Conservation (phyloP, 2,888 invertebrate genomes). For the Periphyllus acericola region DNA sequence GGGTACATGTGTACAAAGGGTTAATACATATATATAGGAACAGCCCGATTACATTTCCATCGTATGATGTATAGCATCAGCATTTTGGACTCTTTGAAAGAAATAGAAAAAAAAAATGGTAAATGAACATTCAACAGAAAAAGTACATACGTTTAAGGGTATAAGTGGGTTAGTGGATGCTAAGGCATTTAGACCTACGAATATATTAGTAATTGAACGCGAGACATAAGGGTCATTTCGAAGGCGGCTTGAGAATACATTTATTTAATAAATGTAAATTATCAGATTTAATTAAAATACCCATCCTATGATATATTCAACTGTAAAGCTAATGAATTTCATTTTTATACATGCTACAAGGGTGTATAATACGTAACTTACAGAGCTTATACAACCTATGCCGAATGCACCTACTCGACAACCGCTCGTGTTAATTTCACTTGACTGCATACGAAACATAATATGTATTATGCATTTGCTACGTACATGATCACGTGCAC, state of each 20-base stretch:
- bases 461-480: not conserved
- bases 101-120: not conserved
- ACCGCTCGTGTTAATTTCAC: not conserved
- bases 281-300: not conserved
- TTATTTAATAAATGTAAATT: not conserved
- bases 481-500: not conserved
- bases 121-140: not conserved
- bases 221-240: not conserved
- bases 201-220: not conserved
- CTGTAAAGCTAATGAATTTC: not conserved
- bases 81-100: not conserved
- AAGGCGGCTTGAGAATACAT: not conserved
- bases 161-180: not conserved
- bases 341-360: not conserved
- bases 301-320: not conserved
- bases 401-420: not conserved
- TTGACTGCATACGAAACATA: not conserved
- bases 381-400: not conserved
- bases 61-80: not conserved
- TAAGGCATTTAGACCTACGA: not conserved
- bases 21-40: not conserved
- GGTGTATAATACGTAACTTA: too few relatives aligned
- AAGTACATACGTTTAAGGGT: not conserved
- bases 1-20: not conserved
- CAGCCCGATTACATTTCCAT: not conserved